These are phyloP conservation scores for Protobothrops mucrosquamatus DNA, from an alignment of 2,113 vertebrate species.

Conservation along the genomic window DNA sequence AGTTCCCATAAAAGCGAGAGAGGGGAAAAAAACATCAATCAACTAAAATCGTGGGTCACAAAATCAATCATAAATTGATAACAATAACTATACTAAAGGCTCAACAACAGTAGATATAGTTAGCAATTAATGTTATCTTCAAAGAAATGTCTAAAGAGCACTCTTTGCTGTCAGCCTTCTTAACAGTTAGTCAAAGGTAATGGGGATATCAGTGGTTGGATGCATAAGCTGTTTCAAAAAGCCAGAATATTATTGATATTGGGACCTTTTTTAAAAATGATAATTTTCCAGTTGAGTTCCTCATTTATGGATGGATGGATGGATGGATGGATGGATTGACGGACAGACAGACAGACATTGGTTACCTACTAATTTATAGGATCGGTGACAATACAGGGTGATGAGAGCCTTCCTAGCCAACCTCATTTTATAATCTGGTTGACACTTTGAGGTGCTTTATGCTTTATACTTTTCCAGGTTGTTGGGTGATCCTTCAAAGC, in stretches of 20 bases:
- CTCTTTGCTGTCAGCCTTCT: neutral
- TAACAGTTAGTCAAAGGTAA: neutral
- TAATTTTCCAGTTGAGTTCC: neutral
- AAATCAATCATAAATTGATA: neutral
- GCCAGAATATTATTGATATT: neutral
- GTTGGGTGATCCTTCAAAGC: neutral
- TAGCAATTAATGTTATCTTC: neutral
- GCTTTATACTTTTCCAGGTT: conserved; percentile 33
- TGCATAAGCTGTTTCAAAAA: neutral
- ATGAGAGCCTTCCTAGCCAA: too few relatives aligned
- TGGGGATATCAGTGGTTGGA: neutral
- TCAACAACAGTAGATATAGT: neutral
- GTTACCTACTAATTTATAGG: neutral
- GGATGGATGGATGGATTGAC: accelerated
- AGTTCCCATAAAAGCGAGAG: neutral
- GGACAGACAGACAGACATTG: neutral
- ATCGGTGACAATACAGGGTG: too few relatives aligned
- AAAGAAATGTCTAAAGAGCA: neutral
- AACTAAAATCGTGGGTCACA: neutral
- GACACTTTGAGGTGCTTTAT: neutral
- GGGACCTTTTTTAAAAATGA: neutral
- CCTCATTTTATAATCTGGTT: too few relatives aligned
- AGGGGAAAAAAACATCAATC: neutral
- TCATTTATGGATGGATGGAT: neutral
- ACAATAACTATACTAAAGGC: neutral